Evolutionary conservation across 2,113 vertebrate genomes (phyloP).

Genomic region (Cathartes aura): DNA sequence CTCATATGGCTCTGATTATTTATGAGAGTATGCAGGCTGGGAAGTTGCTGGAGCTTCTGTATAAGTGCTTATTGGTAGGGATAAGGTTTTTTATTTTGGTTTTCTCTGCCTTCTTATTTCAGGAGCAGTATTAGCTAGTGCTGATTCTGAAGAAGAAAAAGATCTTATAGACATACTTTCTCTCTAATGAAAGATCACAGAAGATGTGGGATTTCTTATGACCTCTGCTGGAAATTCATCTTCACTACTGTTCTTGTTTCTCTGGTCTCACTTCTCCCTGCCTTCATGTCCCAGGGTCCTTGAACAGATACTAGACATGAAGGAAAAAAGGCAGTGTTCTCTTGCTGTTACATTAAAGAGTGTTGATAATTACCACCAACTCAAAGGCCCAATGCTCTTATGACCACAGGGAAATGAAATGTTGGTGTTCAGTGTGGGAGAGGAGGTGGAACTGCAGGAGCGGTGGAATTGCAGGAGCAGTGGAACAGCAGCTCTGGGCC

Average conservation of each 20-base stretch:
- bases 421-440: background rate
- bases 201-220: background rate
- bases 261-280: background rate
- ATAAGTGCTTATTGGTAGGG: background rate
- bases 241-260: background rate
- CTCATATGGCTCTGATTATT: background rate
- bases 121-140: background rate
- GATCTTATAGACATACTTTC: background rate
- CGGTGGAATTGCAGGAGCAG: background rate
- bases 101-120: background rate
- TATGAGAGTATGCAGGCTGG: background rate
- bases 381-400: background rate
- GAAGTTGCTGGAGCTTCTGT: background rate
- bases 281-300: background rate
- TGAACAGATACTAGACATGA: background rate
- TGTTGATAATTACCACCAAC: background rate
- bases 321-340: background rate
- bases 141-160: background rate
- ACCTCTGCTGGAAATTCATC: slow-evolving; percentile 1
- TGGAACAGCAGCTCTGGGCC: background rate
- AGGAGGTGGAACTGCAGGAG: background rate
- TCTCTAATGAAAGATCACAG: background rate
- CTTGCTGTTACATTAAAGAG: background rate
- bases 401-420: background rate
- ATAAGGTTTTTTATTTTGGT: background rate